These are phyloP conservation scores for Nyctibius bracteatus DNA, from an alignment of 2,113 vertebrate species.

Conservation along the genomic window DNA sequence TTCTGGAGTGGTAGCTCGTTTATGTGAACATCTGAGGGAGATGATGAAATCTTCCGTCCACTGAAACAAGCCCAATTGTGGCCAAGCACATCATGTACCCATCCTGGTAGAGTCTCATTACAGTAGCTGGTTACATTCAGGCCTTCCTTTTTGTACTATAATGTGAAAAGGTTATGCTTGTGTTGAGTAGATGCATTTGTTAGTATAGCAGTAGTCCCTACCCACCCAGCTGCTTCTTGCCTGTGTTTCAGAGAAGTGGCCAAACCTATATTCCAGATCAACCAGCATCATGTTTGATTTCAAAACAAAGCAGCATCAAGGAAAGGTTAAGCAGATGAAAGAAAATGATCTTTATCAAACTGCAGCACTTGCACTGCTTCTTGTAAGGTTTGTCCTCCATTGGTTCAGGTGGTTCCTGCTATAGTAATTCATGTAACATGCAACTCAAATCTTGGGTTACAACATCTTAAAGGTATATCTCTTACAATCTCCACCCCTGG, in stretches of 20 bases:
- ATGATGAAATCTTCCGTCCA: constrained; percentile 74
- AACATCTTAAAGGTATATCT: too few species aligned
- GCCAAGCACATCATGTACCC: constrained; percentile 92
- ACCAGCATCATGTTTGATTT: neutral
- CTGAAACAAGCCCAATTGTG: constrained; percentile 94
- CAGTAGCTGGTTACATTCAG: constrained; percentile 85
- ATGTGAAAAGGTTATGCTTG: neutral
- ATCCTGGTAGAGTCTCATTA: constrained; percentile 89
- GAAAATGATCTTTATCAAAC: neutral
- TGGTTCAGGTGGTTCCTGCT: too few species aligned
- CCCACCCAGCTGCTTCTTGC: neutral
- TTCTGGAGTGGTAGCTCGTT: neutral
- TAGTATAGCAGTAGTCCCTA: neutral
- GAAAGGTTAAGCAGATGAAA: neutral
- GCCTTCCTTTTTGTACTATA: constrained; percentile 83
- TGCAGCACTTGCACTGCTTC: too few species aligned
- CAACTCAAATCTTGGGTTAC: too few species aligned
- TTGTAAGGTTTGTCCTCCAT: too few species aligned
- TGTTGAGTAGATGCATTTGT: neutral
- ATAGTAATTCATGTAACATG: too few species aligned
- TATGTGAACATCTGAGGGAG: constrained; percentile 14
- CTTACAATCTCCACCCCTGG: neutral
- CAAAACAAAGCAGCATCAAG: neutral
- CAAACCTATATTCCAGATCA: neutral
- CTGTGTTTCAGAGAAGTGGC: neutral